phyloP scores from a whole-genome alignment of 2,113 vertebrate species.

The Labeo catla region DNA sequence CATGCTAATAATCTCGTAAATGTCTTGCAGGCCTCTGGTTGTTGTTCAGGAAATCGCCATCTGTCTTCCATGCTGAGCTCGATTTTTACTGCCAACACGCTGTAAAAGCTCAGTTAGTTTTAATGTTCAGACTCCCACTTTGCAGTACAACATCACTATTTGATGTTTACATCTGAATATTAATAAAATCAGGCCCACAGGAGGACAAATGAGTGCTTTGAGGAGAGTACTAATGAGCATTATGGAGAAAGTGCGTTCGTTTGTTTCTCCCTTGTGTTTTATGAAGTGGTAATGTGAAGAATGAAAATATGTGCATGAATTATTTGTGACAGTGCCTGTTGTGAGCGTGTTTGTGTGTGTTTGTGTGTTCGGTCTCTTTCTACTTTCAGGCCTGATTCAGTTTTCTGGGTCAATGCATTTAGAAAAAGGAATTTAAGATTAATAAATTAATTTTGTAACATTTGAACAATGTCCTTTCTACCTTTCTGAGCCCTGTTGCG shows the following conservation, averaged over 20 bases:
- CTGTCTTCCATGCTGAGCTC: slow-evolving; percentile 1
- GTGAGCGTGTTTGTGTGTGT: neutral
- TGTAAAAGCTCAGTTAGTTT: neutral
- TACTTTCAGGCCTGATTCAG: neutral
- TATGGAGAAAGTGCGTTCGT: neutral
- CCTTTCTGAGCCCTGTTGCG: too few relatives aligned
- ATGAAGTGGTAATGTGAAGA: neutral
- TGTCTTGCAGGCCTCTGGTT: slow-evolving; percentile 13
- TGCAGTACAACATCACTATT: neutral
- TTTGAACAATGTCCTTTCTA: too few relatives aligned
- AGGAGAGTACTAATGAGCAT: neutral
- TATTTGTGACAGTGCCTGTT: neutral
- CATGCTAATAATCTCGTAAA: neutral
- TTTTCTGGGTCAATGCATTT: neutral
- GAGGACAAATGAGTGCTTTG: neutral
- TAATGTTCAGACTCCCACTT: neutral
- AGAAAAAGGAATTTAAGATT: too few relatives aligned
- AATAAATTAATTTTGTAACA: too few relatives aligned
- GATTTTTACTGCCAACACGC: neutral
- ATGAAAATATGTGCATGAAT: neutral
- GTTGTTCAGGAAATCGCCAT: neutral
- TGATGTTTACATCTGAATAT: slow-evolving; percentile 18
- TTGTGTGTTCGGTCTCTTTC: neutral
- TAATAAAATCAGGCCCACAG: neutral
- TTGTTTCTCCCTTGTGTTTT: neutral